These are phyloP conservation scores for Nemopilema nomurai DNA, from an alignment of 30 jellyfish, hydroid and myxozoan genomes.

Conservation along the genomic window DNA sequence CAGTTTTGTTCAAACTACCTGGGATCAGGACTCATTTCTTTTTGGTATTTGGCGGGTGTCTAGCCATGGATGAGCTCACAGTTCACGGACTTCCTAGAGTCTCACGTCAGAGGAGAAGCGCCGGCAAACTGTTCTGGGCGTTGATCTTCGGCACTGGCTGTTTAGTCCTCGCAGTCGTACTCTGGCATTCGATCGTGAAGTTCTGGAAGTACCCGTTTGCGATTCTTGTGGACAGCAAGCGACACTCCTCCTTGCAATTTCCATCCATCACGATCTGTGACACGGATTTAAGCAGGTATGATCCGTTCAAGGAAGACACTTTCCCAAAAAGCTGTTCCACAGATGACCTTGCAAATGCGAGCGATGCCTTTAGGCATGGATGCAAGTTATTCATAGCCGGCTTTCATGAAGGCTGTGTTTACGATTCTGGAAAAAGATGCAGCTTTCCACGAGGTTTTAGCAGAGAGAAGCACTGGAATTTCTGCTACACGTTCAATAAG, in stretches of 20 bases:
- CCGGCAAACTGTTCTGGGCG: constrained; percentile 11
- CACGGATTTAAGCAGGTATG: not conserved
- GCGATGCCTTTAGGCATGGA: constrained; percentile 13
- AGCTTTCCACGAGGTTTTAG: constrained; percentile 10
- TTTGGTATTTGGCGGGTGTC: too few species aligned
- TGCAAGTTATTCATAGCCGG: constrained; percentile 26
- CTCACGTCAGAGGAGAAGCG: not conserved
- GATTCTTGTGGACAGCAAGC: not conserved
- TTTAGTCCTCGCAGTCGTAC: not conserved
- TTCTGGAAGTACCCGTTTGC: not conserved
- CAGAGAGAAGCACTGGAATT: not conserved
- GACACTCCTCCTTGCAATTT: not conserved
- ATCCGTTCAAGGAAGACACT: not conserved
- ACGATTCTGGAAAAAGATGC: not conserved
- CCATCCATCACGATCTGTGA: constrained; percentile 38
- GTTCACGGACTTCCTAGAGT: constrained; percentile 46
- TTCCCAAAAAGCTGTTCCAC: not conserved
- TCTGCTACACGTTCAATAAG: constrained; percentile 21
- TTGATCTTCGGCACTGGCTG: not conserved
- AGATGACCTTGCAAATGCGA: not conserved
- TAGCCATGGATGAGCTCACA: constrained; percentile 15
- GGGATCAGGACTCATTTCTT: too few species aligned
- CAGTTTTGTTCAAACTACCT: too few species aligned
- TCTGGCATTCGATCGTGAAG: not conserved
- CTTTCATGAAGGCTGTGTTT: not conserved